These are phyloP conservation scores for Sebastes dallii DNA, from an alignment of 2,797 vertebrate species.

Conservation along the genomic window DNA sequence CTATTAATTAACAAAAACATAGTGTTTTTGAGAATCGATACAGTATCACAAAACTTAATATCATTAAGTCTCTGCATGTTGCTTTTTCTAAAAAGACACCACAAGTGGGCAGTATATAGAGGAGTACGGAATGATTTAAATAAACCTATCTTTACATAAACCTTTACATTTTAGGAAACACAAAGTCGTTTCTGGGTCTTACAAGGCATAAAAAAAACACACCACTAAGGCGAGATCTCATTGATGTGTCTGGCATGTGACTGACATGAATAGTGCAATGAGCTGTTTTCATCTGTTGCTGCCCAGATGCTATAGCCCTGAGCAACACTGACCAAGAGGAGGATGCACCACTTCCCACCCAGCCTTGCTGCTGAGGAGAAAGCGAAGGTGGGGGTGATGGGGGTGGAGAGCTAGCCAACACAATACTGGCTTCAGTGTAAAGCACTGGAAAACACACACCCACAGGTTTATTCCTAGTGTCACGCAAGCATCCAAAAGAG, in stretches of 20 bases:
- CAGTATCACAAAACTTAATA: too few relatives aligned
- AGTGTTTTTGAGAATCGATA: too few relatives aligned
- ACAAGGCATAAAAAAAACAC: not conserved
- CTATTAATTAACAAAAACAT: too few relatives aligned
- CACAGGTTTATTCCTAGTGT: conserved; percentile 13
- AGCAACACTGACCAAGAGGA: conserved; percentile 8
- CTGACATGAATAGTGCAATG: not conserved
- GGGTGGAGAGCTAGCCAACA: not conserved
- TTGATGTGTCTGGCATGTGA: not conserved
- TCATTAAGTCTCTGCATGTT: too few relatives aligned
- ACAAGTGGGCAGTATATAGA: too few relatives aligned
- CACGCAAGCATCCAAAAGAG: not conserved
- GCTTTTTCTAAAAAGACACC: too few relatives aligned
- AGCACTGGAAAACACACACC: conserved; percentile 8
- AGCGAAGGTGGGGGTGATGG: not conserved
- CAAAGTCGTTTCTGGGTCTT: not conserved
- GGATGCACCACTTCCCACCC: conserved; percentile 6
- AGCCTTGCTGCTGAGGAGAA: not conserved
- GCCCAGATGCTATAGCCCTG: not conserved
- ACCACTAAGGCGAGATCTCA: not conserved
- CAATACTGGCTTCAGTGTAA: not conserved
- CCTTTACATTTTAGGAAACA: not conserved
- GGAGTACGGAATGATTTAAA: too few relatives aligned
- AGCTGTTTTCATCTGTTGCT: conserved; percentile 17
- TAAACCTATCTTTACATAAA: not conserved